Conservation (phyloP, 2,888 invertebrate species). For the Agrochola lota region DNA sequence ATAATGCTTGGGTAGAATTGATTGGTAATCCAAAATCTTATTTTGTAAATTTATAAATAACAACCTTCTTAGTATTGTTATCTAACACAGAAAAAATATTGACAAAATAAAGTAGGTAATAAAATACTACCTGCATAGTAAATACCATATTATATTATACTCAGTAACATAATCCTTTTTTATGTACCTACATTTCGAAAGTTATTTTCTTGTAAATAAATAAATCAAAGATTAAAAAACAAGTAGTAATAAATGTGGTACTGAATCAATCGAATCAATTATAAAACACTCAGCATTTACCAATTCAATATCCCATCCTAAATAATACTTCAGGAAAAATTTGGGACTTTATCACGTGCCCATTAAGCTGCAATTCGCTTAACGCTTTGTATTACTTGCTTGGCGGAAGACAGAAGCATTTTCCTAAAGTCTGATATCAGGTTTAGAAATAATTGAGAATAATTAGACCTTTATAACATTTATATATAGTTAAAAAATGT, state of each 20-base stretch:
- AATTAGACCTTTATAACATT: background rate
- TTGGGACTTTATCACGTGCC: background rate
- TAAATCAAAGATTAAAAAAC: background rate
- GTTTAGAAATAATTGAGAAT: background rate
- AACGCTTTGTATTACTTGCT: background rate
- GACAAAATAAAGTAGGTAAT: background rate
- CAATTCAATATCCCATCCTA: background rate
- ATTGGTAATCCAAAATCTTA: background rate
- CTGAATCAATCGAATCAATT: no score
- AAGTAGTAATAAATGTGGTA: background rate
- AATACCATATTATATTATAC: background rate
- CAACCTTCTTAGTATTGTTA: background rate
- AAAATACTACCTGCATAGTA: background rate
- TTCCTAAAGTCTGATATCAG: background rate
- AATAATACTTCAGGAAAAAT: background rate
- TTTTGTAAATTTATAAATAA: slow-evolving; percentile 1
- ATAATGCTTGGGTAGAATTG: background rate
- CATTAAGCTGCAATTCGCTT: slow-evolving; percentile 14
- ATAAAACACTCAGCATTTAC: background rate
- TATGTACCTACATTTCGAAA: no score
- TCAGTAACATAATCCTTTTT: no score
- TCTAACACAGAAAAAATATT: background rate
- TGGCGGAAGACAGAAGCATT: slow-evolving; percentile 27
- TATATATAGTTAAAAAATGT: background rate
- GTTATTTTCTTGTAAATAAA: background rate